A percentile compares a stretch with the other conserved stretches of the same genome.
phyloP scores from a whole-genome alignment of 2,797 vertebrate genomes.

The Platalea minor region DNA sequence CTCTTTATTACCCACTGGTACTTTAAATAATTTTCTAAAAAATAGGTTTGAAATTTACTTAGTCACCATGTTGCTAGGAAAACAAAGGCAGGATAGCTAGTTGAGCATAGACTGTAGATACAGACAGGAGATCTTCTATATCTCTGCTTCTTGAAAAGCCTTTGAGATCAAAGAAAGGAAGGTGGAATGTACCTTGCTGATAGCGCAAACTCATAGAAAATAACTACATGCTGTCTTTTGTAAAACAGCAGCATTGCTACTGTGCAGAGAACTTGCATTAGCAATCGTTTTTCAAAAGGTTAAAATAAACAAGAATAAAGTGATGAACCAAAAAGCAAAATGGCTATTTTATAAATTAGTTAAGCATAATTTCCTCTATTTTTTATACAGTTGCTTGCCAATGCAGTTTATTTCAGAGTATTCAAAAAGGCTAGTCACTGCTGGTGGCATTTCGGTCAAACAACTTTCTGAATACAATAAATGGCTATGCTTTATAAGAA shows the following conservation, averaged over 20 bases:
- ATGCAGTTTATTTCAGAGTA: conserved; percentile 3
- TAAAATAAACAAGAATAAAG: neutral
- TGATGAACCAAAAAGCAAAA: conserved; percentile 17
- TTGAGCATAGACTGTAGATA: neutral
- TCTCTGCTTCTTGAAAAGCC: neutral
- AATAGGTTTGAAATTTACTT: neutral
- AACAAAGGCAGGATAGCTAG: neutral
- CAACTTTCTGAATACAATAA: conserved; percentile 21
- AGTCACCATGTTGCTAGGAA: neutral
- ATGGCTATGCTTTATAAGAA: conserved; percentile 6
- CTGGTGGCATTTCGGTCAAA: neutral
- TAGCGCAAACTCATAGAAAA: neutral
- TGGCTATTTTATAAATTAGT: conserved; percentile 39
- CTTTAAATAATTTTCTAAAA: neutral
- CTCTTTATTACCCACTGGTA: neutral
- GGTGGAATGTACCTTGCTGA: neutral
- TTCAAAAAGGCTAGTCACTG: neutral
- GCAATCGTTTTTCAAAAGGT: neutral
- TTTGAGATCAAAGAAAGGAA: neutral
- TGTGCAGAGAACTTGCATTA: neutral
- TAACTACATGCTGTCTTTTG: neutral
- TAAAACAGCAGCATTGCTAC: neutral
- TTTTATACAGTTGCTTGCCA: conserved; percentile 8
- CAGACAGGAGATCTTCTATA: neutral
- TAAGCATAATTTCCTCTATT: conserved; percentile 42